These are phyloP conservation scores for Caenorhabditis uteleia DNA, from an alignment of 2,888 invertebrate genomes.

Conservation along the genomic window DNA sequence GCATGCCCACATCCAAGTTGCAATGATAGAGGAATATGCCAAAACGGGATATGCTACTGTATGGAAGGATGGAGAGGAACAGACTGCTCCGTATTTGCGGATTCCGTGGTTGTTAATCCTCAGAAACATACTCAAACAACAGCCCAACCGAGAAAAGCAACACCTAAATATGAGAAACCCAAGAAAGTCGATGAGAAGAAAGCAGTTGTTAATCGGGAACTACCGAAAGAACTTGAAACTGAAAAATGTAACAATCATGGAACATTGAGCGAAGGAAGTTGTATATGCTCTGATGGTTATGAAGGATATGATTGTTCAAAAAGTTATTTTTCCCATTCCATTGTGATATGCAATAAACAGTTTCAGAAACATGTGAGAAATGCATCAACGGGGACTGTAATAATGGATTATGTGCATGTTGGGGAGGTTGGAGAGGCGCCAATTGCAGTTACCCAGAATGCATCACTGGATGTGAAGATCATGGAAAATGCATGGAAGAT, in stretches of 20 bases:
- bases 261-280: constrained; percentile 70
- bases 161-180: constrained; percentile 2
- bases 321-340: constrained; percentile 7
- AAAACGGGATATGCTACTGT: constrained; percentile 88
- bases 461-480: constrained; percentile 86
- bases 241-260: neutral
- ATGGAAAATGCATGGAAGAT: constrained; percentile 88
- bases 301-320: constrained; percentile 51
- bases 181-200: neutral
- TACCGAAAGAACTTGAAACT: neutral
- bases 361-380: constrained; percentile 11
- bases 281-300: constrained; percentile 79
- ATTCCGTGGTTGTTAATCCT: no score
- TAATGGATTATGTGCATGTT: constrained; percentile 86
- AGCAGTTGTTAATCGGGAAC: constrained; percentile 1
- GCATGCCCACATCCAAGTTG: constrained; percentile 80
- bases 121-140: constrained; percentile 3
- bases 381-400: constrained; percentile 50
- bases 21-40: constrained; percentile 90
- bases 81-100: constrained; percentile 76
- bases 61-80: constrained; percentile 94
- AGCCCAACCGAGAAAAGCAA: constrained; percentile 2
- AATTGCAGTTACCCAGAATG: constrained; percentile 80
- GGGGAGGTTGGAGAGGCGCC: constrained; percentile 96
- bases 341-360: no score